Percentiles rank a stretch among this genome's conserved stretches.
Evolutionary conservation across 2,113 vertebrate genomes (phyloP).

Genomic region (Cyphomyrus plagiostoma): DNA sequence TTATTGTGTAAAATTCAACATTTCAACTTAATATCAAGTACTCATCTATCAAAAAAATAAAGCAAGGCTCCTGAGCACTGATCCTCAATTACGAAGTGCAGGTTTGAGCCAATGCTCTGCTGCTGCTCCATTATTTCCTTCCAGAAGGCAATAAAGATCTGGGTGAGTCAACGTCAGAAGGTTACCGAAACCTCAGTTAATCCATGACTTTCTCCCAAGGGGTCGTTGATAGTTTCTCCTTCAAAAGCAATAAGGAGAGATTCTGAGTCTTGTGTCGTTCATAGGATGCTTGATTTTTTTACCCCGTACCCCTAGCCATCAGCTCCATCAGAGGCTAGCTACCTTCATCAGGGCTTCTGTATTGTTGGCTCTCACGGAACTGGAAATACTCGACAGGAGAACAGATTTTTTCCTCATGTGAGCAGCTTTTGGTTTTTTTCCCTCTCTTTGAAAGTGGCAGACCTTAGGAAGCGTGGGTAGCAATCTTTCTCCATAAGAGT

Average conservation of each 20-base stretch:
- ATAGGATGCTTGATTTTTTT: too few species aligned
- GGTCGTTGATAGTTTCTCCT: too few species aligned
- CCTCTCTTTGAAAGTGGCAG: slow-evolving; percentile 52
- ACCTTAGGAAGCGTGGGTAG: slow-evolving; percentile 83
- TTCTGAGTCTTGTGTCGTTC: background rate
- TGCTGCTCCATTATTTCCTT: background rate
- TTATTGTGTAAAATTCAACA: background rate
- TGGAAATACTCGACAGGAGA: background rate
- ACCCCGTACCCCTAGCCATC: background rate
- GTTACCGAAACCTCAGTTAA: background rate
- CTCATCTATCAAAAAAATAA: background rate
- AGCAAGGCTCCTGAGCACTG: background rate
- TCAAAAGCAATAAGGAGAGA: background rate
- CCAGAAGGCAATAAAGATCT: background rate
- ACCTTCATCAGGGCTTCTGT: background rate
- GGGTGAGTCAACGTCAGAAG: background rate
- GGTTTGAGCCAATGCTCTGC: background rate
- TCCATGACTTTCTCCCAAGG: background rate
- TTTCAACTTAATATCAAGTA: background rate
- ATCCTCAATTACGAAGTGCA: background rate
- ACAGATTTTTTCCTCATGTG: background rate
- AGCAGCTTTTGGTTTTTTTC: background rate
- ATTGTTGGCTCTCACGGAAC: background rate
- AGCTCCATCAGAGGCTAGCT: background rate
- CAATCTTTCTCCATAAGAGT: slow-evolving; percentile 91